A percentile compares a stretch with the other conserved stretches of the same genome.
Conservation (phyloP, 2,797 vertebrate species). For the Acrossocheilus wenchowensis region DNA sequence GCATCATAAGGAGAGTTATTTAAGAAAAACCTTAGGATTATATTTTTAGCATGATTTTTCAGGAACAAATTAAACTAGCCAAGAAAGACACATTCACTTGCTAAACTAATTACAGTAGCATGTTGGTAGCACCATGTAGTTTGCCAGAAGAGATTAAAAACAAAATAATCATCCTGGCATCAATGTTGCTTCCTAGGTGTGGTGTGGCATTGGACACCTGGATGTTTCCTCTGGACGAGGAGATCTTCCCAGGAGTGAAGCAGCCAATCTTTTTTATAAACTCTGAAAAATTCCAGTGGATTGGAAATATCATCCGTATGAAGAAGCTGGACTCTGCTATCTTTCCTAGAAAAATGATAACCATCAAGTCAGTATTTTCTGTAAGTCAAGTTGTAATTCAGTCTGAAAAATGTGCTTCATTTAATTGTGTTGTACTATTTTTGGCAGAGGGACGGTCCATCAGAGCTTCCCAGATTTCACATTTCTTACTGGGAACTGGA, state of each 20-base stretch:
- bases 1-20: not conserved
- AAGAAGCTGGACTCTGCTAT: slow-evolving; percentile 79
- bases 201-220: slow-evolving; percentile 91
- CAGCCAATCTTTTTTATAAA: slow-evolving; percentile 97
- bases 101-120: not conserved
- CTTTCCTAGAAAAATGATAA: slow-evolving; percentile 93
- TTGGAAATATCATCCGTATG: slow-evolving; percentile 85
- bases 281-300: slow-evolving; percentile 93
- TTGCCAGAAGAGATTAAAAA: not conserved
- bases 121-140: not conserved
- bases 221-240: slow-evolving; percentile 90
- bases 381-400: not conserved
- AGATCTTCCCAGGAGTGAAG: slow-evolving; percentile 81
- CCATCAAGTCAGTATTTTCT: slow-evolving; percentile 81
- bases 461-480: slow-evolving; percentile 97
- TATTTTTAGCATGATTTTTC: not conserved
- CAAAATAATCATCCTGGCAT: not conserved
- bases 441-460: slow-evolving; percentile 89
- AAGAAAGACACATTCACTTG: not conserved
- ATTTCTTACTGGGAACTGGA: slow-evolving; percentile 84
- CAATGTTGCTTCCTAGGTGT: slow-evolving; percentile 78
- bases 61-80: not conserved
- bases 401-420: not conserved
- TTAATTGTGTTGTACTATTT: not conserved
- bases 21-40: not conserved